Percentiles rank a stretch among this genome's conserved stretches.
These are phyloP conservation scores for Tichodroma muraria DNA, from an alignment of 2,113 vertebrate genomes.

Conservation along the genomic window DNA sequence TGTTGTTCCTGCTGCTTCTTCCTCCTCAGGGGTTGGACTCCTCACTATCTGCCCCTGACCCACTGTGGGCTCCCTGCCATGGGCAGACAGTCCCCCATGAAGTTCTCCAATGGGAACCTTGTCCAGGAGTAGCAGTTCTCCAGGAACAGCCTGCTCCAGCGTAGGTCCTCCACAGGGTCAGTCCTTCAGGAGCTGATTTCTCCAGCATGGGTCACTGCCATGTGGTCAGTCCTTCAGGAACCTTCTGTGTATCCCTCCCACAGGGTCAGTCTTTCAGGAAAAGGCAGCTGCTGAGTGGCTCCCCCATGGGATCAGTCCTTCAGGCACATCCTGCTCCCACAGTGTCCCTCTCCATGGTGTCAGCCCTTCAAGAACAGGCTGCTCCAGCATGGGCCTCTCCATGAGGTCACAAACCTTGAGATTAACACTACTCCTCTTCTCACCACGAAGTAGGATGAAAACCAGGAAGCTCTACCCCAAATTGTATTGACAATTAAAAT, in stretches of 20 bases:
- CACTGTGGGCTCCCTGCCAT: background rate
- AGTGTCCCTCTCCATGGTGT: background rate
- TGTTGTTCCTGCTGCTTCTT: fast-evolving
- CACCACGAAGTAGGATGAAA: background rate
- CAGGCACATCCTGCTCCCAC: background rate
- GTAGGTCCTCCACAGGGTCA: background rate
- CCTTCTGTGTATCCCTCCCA: too few relatives aligned
- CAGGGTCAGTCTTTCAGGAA: background rate
- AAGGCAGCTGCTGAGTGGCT: background rate
- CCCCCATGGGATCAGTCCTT: background rate
- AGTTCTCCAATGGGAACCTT: background rate
- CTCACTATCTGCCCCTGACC: background rate
- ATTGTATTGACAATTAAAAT: background rate
- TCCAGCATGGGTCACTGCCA: background rate
- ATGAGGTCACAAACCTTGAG: too few relatives aligned
- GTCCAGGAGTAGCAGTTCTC: background rate
- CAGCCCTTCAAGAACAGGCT: background rate
- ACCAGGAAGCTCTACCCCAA: background rate
- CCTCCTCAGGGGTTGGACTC: background rate
- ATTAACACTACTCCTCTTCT: too few relatives aligned
- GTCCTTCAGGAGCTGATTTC: background rate
- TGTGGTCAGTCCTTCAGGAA: background rate
- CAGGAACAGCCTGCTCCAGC: background rate
- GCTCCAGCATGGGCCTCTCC: background rate
- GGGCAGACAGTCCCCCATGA: too few relatives aligned